These are phyloP conservation scores for Pollicipes pollicipes DNA, from an alignment of 1,140 invertebrate genomes.

Conservation along the genomic window DNA sequence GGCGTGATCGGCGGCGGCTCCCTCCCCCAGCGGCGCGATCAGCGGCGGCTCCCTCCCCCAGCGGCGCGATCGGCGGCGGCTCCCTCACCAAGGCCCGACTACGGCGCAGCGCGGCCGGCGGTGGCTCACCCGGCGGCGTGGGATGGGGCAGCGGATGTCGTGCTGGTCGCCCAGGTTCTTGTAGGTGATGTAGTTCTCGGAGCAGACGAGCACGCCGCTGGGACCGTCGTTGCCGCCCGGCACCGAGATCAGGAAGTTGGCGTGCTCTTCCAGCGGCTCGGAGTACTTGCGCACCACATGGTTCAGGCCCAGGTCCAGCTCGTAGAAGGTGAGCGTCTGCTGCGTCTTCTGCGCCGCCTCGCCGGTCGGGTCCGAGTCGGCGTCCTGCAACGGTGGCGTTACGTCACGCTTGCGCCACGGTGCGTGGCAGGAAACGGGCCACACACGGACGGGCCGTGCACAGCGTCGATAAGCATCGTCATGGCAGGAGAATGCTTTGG, in stretches of 20 bases:
- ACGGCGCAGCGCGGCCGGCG: too few species aligned
- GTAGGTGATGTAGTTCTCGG: slow-evolving; percentile 98
- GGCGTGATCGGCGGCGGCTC: too few species aligned
- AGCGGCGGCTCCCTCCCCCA: too few species aligned
- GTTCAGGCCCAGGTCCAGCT: slow-evolving; percentile 95
- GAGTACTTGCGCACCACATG: slow-evolving; percentile 98
- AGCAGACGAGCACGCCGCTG: slow-evolving; percentile 95
- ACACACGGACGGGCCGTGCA: too few species aligned
- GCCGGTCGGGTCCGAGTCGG: slow-evolving; percentile 40
- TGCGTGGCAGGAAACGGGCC: too few species aligned
- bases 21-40: too few species aligned
- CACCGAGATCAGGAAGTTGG: slow-evolving; percentile 91
- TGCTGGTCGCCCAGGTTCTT: slow-evolving; percentile 99
- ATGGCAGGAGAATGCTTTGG: too few species aligned
- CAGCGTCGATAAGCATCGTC: too few species aligned
- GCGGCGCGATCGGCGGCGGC: too few species aligned
- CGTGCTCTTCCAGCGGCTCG: slow-evolving; percentile 93
- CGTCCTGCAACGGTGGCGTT: too few species aligned
- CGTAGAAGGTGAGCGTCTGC: slow-evolving; percentile 95
- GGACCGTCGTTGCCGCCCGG: slow-evolving; percentile 95
- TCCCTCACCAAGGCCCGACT: too few species aligned
- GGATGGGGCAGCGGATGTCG: slow-evolving; percentile 97
- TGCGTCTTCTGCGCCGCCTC: slow-evolving; percentile 89
- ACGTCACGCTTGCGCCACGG: too few species aligned
- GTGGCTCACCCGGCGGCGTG: slow-evolving; percentile 61